Evolutionary conservation across 2,888 invertebrate genomes (phyloP).

Genomic region (Athripsodes cinereus): DNA sequence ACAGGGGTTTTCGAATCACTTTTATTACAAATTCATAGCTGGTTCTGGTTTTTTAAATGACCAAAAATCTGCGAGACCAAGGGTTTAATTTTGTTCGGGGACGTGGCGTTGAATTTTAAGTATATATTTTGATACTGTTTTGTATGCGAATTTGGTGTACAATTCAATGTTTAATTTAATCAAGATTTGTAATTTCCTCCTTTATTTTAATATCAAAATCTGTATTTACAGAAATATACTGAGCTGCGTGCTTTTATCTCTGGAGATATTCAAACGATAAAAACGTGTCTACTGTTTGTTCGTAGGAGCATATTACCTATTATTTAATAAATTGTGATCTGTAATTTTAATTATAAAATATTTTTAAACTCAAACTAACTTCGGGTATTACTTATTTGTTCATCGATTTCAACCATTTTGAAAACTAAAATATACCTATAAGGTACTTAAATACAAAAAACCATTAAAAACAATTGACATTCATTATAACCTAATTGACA

Average conservation of each 20-base stretch:
- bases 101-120: constrained; percentile 21
- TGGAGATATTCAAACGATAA: not conserved
- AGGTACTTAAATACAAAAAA: too few relatives aligned
- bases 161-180: constrained; percentile 5
- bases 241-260: not conserved
- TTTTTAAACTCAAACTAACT: too few relatives aligned
- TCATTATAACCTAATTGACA: too few relatives aligned
- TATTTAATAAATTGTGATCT: too few relatives aligned
- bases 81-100: constrained; percentile 22
- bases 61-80: constrained; percentile 24
- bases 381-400: too few relatives aligned
- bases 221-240: not conserved
- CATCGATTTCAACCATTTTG: too few relatives aligned
- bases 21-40: constrained; percentile 26
- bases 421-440: too few relatives aligned
- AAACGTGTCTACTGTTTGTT: too few relatives aligned
- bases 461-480: too few relatives aligned
- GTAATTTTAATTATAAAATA: too few relatives aligned
- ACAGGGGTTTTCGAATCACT: constrained; percentile 17
- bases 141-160: not conserved
- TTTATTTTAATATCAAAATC: not conserved
- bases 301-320: too few relatives aligned
- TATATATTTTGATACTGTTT: not conserved
- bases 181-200: not conserved
- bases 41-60: constrained; percentile 24